phyloP scores from a whole-genome alignment of 2,113 vertebrate genomes.

The Diadophis punctatus region DNA sequence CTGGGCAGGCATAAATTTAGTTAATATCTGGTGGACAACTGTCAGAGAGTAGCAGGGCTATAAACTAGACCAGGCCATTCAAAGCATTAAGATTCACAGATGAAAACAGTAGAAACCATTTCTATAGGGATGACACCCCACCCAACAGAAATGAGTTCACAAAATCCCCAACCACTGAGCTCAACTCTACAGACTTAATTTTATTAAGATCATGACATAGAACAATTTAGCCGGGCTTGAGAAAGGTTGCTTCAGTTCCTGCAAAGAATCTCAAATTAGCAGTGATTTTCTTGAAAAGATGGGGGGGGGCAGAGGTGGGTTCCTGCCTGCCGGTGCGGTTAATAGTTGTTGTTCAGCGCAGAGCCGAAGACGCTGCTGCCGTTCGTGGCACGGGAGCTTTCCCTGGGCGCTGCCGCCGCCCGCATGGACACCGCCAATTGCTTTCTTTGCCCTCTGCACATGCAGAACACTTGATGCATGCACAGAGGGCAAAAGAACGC shows the following conservation, averaged over 20 bases:
- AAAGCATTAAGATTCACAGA: neutral
- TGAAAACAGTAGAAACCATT: neutral
- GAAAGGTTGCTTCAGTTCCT: neutral
- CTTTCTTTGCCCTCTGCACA: too few relatives aligned
- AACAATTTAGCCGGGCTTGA: neutral
- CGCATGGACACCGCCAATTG: too few relatives aligned
- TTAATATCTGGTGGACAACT: neutral
- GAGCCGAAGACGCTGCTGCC: too few relatives aligned
- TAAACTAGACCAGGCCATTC: neutral
- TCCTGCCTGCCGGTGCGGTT: too few relatives aligned
- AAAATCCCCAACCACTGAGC: neutral
- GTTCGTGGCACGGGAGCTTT: too few relatives aligned
- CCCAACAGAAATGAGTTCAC: neutral
- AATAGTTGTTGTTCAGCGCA: too few relatives aligned
- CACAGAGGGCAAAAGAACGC: too few relatives aligned
- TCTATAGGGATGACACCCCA: neutral
- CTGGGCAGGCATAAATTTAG: neutral
- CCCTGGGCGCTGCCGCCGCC: too few relatives aligned
- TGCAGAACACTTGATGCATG: too few relatives aligned
- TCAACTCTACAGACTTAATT: neutral
- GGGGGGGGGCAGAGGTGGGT: too few relatives aligned
- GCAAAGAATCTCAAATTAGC: neutral
- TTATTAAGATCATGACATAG: neutral
- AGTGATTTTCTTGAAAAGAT: neutral
- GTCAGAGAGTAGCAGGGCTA: neutral